phyloP scores from a whole-genome alignment of 2,113 vertebrate species.

The Hemichromis elongatus region DNA sequence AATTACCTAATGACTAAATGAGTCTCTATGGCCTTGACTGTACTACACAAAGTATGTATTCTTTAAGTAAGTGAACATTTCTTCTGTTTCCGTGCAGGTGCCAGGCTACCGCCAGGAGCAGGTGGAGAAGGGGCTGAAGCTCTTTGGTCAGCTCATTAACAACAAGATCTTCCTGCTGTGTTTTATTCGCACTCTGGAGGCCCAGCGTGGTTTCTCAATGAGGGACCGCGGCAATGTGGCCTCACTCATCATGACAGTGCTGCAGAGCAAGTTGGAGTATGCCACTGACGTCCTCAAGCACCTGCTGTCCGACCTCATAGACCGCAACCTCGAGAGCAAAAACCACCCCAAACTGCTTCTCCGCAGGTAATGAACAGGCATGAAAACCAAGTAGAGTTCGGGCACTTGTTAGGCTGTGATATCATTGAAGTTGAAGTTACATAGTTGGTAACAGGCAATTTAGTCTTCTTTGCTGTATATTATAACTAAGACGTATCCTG shows the following conservation, averaged over 20 bases:
- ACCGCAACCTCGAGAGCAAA: constrained; percentile 98
- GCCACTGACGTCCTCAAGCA: constrained; percentile 97
- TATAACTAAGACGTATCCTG: neutral
- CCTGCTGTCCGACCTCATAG: constrained; percentile 94
- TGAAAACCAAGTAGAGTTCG: neutral
- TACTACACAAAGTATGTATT: neutral
- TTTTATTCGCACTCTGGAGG: constrained; percentile 95
- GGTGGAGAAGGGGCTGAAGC: constrained; percentile 93
- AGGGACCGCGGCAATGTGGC: constrained; percentile 94
- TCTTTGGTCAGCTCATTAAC: constrained; percentile 97
- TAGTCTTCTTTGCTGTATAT: neutral
- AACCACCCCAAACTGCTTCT: constrained; percentile 97
- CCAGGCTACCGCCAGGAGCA: constrained; percentile 95
- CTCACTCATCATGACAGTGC: constrained; percentile 93
- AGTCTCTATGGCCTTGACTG: neutral
- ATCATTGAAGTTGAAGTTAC: neutral
- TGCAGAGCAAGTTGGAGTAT: constrained; percentile 96
- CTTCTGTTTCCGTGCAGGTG: constrained; percentile 75
- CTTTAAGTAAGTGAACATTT: constrained; percentile 4
- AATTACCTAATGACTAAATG: neutral
- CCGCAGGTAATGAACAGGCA: constrained; percentile 77
- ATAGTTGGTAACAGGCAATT: neutral
- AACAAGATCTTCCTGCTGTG: constrained; percentile 94
- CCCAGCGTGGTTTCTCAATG: constrained; percentile 97
- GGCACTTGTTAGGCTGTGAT: neutral